These are phyloP conservation scores for Arnoldichthys spilopterus DNA, from an alignment of 2,797 vertebrate genomes.

Conservation along the genomic window DNA sequence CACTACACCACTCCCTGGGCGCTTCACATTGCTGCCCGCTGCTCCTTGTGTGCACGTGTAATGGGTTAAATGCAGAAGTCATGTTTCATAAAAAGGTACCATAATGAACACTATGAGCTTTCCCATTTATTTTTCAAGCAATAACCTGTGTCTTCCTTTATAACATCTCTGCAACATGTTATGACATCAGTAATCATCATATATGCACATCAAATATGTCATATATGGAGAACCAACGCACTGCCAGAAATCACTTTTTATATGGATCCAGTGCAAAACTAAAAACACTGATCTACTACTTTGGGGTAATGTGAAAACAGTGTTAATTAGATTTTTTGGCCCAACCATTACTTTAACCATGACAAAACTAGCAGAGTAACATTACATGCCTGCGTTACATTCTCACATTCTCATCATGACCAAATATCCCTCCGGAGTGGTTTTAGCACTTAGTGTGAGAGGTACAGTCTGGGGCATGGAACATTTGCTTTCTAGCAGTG, in stretches of 20 bases:
- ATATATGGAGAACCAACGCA: too few relatives aligned
- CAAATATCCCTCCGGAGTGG: neutral
- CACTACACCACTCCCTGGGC: too few relatives aligned
- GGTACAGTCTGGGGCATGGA: slow-evolving; percentile 26
- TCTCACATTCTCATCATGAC: neutral
- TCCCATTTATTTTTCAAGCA: too few relatives aligned
- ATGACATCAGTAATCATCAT: too few relatives aligned
- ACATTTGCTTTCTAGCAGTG: slow-evolving; percentile 29
- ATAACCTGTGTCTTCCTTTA: too few relatives aligned
- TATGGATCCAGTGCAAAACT: neutral
- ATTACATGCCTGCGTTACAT: neutral
- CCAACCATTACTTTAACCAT: neutral
- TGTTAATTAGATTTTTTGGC: neutral
- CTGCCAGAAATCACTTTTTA: too few relatives aligned
- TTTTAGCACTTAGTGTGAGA: slow-evolving; percentile 21
- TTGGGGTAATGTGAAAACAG: neutral
- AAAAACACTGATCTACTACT: neutral
- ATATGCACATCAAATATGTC: too few relatives aligned
- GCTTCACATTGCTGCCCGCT: too few relatives aligned
- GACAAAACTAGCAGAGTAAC: neutral
- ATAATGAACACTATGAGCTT: neutral
- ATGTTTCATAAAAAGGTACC: too few relatives aligned
- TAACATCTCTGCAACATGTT: too few relatives aligned
- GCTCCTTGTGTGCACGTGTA: too few relatives aligned
- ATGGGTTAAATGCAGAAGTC: too few relatives aligned